Conservation (phyloP, 2,888 invertebrate species). For the Coenonympha arcania region DNA sequence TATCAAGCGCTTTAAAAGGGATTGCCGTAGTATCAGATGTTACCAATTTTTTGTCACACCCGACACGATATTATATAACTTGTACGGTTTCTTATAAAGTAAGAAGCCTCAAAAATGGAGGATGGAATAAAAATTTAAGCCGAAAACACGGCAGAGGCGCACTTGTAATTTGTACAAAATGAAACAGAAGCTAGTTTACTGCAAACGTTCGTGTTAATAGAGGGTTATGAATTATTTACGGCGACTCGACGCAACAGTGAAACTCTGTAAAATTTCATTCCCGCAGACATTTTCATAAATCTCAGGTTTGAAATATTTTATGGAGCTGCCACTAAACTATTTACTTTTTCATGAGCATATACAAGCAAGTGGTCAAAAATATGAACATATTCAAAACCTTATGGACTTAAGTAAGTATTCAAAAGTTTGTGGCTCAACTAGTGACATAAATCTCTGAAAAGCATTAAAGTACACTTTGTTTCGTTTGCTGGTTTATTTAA, state of each 20-base stretch:
- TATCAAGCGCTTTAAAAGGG: background rate
- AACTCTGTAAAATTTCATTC: constrained; percentile 22
- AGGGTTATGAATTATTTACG: constrained; percentile 58
- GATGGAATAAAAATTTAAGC: constrained; percentile 4
- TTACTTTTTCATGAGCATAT: too few relatives aligned
- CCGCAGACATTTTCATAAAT: constrained; percentile 3
- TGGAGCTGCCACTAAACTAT: too few relatives aligned
- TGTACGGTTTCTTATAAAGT: constrained; percentile 20
- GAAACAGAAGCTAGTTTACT: constrained; percentile 27
- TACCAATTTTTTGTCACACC: constrained; percentile 2
- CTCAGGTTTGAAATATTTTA: background rate
- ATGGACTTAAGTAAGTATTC: background rate
- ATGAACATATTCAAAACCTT: background rate
- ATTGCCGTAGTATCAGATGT: background rate
- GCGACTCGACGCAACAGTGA: constrained; percentile 37
- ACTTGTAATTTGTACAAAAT: background rate
- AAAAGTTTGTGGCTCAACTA: too few relatives aligned
- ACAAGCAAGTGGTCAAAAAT: background rate
- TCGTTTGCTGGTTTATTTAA: too few relatives aligned
- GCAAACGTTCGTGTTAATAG: constrained; percentile 42
- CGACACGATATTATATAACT: constrained; percentile 15
- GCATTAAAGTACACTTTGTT: too few relatives aligned
- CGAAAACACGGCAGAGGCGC: background rate
- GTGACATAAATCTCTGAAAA: too few relatives aligned
- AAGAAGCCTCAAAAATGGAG: constrained; percentile 21